Evolutionary conservation across 64 coral and sea anemone species (phyloP), one percentile per base, ranked within the genome.

Genomic region (Montipora foliosa): DNA sequence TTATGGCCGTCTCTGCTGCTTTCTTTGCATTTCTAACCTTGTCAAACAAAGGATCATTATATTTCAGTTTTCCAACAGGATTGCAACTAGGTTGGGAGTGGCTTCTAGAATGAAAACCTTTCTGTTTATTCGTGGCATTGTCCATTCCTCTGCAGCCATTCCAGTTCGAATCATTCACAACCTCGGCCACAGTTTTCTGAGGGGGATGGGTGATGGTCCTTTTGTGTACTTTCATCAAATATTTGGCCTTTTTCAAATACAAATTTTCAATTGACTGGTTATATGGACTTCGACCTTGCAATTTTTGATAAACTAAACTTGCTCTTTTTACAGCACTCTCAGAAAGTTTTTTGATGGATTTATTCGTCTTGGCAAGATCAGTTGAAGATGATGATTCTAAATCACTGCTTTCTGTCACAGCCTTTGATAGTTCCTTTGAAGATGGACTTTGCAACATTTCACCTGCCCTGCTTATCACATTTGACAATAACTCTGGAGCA

Each of bases 11-110:
- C 51, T 99, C 98, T 24, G 98, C 95, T 0, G 87, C 67, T 29
- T 96, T 92, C 77, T 96, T 99, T 0, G 95, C 89, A 71, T 96
- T 89, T 60, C 98, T 81, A 55, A 99, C 90, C 80, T 90, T 99
- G 46, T 96, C 89, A 87, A 99, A 99, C 50, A 96, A 49, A 0
- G 92, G 92, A 77, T 94, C 73, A 52, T 99, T 92, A 25, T 99
- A 94, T 85, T 96, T 94, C 74, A 94, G 14, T 79, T 87, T 94
- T 7, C 95, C 86, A n/a, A 13, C 70, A 13, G 21, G 49, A 8
- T 83, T 79, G 52, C 74, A 16, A 44, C 47, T 76, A 1, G 88
- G 87, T 75, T 96, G 92, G 37, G 95, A 96, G 6, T 47, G 46
- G 8, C 67, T 83, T 55, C 92, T 89, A 12, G 88, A 24, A 60